A percentile compares a stretch with the other conserved stretches of the same genome.
Evolutionary conservation across 2,888 invertebrate genomes (phyloP).

Genomic region (Pyrgus malvae): DNA sequence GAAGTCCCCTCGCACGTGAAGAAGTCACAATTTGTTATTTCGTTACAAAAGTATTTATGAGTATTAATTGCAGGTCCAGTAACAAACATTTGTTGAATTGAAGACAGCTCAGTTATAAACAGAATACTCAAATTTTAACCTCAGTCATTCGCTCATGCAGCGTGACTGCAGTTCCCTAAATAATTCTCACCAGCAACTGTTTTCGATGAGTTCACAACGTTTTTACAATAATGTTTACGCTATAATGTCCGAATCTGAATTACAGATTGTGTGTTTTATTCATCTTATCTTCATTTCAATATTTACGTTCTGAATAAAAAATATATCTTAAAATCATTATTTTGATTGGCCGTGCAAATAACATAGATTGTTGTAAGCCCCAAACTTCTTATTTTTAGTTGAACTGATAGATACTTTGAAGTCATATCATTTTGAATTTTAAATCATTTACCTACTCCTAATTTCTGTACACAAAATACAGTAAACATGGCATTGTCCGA

Average conservation of each 20-base stretch:
- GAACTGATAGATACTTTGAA: neutral
- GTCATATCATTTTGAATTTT: neutral
- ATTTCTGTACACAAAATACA: no score
- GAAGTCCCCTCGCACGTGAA: no score
- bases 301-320: neutral
- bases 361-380: constrained; percentile 7
- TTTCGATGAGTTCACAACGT: constrained; percentile 1
- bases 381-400: no score
- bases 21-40: no score
- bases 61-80: no score
- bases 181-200: neutral
- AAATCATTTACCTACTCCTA: no score
- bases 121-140: neutral
- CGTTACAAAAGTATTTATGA: no score
- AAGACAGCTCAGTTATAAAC: neutral
- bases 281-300: neutral
- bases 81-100: no score
- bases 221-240: constrained; percentile 14
- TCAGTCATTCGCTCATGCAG: neutral
- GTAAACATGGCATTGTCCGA: no score
- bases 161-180: neutral
- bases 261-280: constrained; percentile 5
- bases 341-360: neutral
- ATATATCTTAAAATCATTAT: neutral
- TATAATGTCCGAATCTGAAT: neutral